These are phyloP conservation scores for Rissa tridactyla DNA, from an alignment of 2,113 vertebrate genomes.

Conservation along the genomic window DNA sequence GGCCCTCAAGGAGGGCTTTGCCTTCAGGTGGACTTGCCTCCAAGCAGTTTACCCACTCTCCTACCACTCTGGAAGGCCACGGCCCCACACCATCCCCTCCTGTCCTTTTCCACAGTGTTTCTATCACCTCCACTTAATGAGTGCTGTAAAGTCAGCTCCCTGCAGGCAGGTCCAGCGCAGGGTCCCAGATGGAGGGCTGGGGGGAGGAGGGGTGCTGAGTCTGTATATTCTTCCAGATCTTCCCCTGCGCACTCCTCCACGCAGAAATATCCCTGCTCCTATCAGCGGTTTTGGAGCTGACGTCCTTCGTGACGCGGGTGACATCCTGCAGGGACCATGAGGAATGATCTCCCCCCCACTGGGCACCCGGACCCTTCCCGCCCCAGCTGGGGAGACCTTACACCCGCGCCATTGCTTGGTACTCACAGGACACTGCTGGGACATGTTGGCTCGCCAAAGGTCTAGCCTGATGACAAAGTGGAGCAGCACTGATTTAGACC, in stretches of 20 bases:
- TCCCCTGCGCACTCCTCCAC: constrained; percentile 40
- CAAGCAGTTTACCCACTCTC: neutral
- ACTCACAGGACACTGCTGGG: neutral
- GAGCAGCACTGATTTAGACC: neutral
- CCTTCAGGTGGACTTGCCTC: neutral
- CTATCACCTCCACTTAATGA: neutral
- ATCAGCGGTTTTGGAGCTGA: constrained; percentile 58
- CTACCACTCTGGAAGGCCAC: neutral
- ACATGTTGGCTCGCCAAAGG: fast-evolving
- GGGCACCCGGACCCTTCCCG: fast-evolving
- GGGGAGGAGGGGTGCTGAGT: constrained; percentile 64
- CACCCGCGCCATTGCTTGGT: fast-evolving
- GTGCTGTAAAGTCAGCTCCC: neutral
- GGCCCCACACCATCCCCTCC: neutral
- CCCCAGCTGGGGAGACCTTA: neutral
- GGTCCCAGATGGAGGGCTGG: neutral
- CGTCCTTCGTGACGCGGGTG: constrained; percentile 17
- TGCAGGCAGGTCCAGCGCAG: neutral
- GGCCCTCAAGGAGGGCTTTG: neutral
- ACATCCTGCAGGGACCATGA: fast-evolving
- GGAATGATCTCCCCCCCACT: neutral
- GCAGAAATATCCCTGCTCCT: constrained; percentile 47
- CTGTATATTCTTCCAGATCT: constrained; percentile 72
- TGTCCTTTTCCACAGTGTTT: neutral
- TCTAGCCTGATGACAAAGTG: neutral